These are phyloP conservation scores for Fragum sueziense DNA, from an alignment of 2,888 invertebrate genomes.

Conservation along the genomic window DNA sequence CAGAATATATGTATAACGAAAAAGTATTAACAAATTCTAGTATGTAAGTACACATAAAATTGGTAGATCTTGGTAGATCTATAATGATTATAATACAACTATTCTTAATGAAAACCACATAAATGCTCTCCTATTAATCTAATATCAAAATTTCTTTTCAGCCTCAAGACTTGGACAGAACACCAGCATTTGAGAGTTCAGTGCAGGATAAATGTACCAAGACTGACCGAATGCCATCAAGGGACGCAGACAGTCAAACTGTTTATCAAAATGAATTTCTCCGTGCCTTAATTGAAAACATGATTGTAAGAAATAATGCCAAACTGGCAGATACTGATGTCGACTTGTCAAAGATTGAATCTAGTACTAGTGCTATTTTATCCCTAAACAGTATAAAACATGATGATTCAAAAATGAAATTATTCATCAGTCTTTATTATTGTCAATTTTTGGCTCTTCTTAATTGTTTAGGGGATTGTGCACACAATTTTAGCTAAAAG, in stretches of 20 bases:
- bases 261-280: not conserved
- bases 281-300: not conserved
- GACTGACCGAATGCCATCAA: not conserved
- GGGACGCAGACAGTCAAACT: not conserved
- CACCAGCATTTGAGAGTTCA: too few species aligned
- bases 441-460: not conserved
- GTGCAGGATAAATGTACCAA: not conserved
- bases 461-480: not conserved
- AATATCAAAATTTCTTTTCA: too few species aligned
- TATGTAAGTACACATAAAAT: too few species aligned
- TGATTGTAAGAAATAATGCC: not conserved
- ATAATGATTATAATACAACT: too few species aligned
- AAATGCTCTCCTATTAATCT: too few species aligned
- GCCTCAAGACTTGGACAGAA: too few species aligned
- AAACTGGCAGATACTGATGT: not conserved
- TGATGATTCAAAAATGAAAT: not conserved
- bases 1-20: too few species aligned
- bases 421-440: not conserved
- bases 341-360: not conserved
- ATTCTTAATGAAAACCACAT: too few species aligned
- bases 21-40: too few species aligned
- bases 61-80: too few species aligned
- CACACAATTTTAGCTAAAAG: too few species aligned
- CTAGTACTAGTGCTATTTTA: not conserved
- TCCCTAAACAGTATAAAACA: not conserved